phyloP scores from a whole-genome alignment of 2,113 vertebrate species.

The Forbesichthys agassizii region DNA sequence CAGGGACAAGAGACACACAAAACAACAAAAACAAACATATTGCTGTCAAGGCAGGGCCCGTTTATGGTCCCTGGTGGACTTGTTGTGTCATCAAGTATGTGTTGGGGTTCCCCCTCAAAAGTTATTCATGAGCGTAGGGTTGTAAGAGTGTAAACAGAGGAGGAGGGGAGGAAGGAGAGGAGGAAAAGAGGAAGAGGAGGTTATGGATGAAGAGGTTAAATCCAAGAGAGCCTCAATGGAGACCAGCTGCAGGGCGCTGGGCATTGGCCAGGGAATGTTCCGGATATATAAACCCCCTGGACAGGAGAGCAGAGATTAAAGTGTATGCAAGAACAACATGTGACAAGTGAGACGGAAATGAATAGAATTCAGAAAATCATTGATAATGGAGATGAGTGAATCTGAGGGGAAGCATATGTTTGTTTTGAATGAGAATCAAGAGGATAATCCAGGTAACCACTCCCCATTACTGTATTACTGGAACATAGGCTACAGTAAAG shows the following conservation, averaged over 20 bases:
- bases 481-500: no score
- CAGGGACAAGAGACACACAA: not conserved
- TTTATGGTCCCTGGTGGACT: no score
- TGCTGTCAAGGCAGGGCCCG: no score
- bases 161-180: not conserved
- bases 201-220: conserved; percentile 1
- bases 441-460: no score
- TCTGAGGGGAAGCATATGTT: not conserved
- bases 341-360: not conserved
- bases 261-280: conserved; percentile 60
- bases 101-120: not conserved
- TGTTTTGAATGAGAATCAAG: no score
- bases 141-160: conserved; percentile 26
- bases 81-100: no score
- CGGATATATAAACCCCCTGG: conserved; percentile 53
- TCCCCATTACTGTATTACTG: no score
- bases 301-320: conserved; percentile 23
- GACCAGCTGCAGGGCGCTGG: conserved; percentile 69
- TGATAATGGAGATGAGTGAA: not conserved
- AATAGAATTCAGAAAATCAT: not conserved
- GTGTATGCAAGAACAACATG: not conserved
- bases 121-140: conserved; percentile 12
- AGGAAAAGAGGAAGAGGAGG: conserved; percentile 38
- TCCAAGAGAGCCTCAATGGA: conserved; percentile 55
- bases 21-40: no score